Evolutionary conservation across 2,113 vertebrate species (phyloP).

Genomic region (Prunella himalayana): DNA sequence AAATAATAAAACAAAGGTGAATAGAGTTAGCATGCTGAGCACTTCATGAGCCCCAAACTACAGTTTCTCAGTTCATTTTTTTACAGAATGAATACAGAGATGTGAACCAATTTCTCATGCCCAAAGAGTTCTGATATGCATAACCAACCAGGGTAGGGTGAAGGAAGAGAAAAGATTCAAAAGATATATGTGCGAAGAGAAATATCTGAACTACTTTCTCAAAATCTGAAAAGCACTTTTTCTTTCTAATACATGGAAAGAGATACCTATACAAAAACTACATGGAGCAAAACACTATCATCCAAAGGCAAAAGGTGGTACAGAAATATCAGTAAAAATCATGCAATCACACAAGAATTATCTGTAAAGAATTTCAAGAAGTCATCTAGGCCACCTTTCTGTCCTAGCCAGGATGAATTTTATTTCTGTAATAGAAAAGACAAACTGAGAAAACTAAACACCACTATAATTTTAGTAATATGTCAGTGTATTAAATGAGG

Average conservation of each 20-base stretch:
- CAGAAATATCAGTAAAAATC: neutral
- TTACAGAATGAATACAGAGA: neutral
- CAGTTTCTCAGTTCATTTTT: neutral
- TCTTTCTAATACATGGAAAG: neutral
- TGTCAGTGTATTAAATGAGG: neutral
- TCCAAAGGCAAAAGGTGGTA: neutral
- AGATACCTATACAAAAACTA: neutral
- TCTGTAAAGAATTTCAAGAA: neutral
- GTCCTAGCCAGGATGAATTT: neutral
- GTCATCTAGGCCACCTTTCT: neutral
- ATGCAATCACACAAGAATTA: neutral
- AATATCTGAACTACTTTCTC: neutral
- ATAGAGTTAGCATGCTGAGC: neutral
- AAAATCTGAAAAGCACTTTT: neutral
- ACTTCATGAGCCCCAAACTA: neutral
- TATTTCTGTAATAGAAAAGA: neutral
- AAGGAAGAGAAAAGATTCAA: neutral
- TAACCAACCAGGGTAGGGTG: neutral
- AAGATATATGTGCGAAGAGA: neutral
- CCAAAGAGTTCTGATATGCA: neutral
- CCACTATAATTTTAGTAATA: neutral
- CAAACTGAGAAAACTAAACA: neutral
- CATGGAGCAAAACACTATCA: neutral
- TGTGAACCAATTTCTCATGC: neutral
- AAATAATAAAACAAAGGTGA: constrained; percentile 1